Evolutionary conservation across 2,797 vertebrate genomes (phyloP), one percentile per base, ranked within the genome.

Genomic region (Tragelaphus oryx): DNA sequence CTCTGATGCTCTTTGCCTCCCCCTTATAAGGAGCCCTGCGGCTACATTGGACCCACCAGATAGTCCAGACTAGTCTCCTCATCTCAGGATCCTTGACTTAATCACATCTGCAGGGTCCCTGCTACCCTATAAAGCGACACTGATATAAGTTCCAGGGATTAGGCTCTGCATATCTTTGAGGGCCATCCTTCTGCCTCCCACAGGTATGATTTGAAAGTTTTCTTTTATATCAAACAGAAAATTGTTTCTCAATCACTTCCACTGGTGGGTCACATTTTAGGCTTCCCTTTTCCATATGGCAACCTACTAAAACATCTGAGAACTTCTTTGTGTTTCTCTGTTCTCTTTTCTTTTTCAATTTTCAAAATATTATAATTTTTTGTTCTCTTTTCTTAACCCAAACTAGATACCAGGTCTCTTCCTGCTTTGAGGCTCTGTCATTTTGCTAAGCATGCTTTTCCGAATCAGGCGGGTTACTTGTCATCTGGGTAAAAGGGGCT

Each of bases 241-340:
- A 24, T 33, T 82, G n/a, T 68, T 83, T 86, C 59, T 89, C 22
- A 59, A 10, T 91, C 46, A 54, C 87, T 71, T 89, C 55, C 28
- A 9, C 16, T 1, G 0, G 0, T 57, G 18, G 41, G 24, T 55
- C 20, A 11, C 26, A 30, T 30, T 60, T 46, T 79, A 79, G 37
- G 60, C 30, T 33, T 30, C 24, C 28, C 48, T 82, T 18, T 55
- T 92, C 33, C 82, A 44, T 1, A 2, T 22, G 75, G 48, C 48
- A 62, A 20, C 37, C 62, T 87, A 33, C 41, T 44, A 59, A 20
- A 48, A 41, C 44, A 16, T 50, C 55, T 50, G 52, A 60, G 60
- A 52, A 9, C 54, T 26, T n/a, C 65, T 90, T 26, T 60, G 1
- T 12, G 11, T 82, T 74, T 74, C 37, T 74, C 37, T 74, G 65